phyloP scores from a whole-genome alignment of 2,797 vertebrate species.

The Graptemys geographica region DNA sequence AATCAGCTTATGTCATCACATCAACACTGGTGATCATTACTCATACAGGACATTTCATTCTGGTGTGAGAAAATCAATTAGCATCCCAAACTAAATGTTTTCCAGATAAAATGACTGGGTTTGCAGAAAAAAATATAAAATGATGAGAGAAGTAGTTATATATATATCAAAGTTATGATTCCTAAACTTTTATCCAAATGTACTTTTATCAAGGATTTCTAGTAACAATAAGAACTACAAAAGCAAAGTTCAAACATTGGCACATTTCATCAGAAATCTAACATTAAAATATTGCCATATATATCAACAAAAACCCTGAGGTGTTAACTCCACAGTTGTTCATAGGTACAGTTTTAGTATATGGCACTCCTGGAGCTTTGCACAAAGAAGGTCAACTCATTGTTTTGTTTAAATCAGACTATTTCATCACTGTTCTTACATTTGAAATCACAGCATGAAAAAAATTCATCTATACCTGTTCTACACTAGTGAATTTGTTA shows the following conservation, averaged over 20 bases:
- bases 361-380: accelerated
- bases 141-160: background rate
- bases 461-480: background rate
- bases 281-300: background rate
- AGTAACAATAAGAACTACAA: background rate
- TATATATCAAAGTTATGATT: background rate
- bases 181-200: background rate
- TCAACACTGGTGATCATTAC: background rate
- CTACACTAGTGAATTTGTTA: background rate
- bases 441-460: background rate
- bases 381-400: background rate
- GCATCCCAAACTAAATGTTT: background rate
- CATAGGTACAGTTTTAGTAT: background rate
- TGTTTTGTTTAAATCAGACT: constrained; percentile 24
- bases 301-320: background rate
- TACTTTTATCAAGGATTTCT: background rate
- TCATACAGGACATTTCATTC: background rate
- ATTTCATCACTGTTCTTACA: background rate
- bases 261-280: background rate
- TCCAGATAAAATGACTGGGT: background rate
- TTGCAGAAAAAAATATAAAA: background rate
- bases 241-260: background rate
- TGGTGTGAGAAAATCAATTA: background rate
- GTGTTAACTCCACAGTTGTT: background rate
- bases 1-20: background rate